These are phyloP conservation scores for zebrafish (Danio rerio) DNA, from an alignment of 2,113 vertebrate species.

Conservation along the genomic window GRCz12tu NC_133192.1:21270501-21271000, in stretches of 20 bases:
- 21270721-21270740: not conserved
- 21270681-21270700: not conserved
- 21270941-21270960: not conserved
- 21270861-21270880: not conserved
- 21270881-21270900: not conserved
- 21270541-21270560: conserved; percentile 53
- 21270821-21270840: not conserved
- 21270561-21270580: conserved; percentile 48
- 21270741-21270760: not conserved
- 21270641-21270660: not conserved
- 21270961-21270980: not conserved
- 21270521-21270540: conserved; percentile 57
- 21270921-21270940: not conserved
- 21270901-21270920: not conserved
- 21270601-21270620: conserved; percentile 32
- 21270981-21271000: not conserved
- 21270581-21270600: conserved; percentile 44
- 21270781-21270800: not conserved
- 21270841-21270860: not conserved
- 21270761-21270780: not conserved
- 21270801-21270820: not conserved
- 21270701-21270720: not conserved
- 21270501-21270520: conserved; percentile 67
- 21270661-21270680: conserved; percentile 7
- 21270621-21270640: conserved; percentile 26